phyloP scores from a whole-genome alignment of 2,113 vertebrate genomes.

The Chionis minor region DNA sequence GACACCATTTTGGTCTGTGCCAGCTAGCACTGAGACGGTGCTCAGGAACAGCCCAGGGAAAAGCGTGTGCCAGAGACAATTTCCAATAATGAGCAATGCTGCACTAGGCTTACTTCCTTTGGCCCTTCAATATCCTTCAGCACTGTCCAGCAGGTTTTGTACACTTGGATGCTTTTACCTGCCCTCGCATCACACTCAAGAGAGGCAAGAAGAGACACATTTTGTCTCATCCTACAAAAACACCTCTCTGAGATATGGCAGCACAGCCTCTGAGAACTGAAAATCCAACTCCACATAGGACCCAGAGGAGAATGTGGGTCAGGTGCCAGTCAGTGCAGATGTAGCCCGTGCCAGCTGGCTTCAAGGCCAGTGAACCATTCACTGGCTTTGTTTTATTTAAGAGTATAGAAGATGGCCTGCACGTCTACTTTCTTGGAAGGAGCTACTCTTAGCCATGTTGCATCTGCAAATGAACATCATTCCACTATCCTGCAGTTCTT shows the following conservation, averaged over 20 bases:
- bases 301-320: neutral
- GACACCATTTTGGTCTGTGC: neutral
- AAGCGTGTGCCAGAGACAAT: neutral
- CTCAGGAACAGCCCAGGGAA: neutral
- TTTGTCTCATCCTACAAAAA: neutral
- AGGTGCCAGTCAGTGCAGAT: neutral
- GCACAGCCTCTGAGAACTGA: neutral
- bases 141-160: neutral
- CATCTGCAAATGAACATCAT: neutral
- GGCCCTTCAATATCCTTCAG: neutral
- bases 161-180: neutral
- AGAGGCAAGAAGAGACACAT: neutral
- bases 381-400: neutral
- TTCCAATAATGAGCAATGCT: rapidly evolving
- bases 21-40: neutral
- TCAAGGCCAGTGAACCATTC: neutral
- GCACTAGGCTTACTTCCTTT: neutral
- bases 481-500: neutral
- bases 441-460: neutral
- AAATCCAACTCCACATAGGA: neutral
- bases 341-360: neutral
- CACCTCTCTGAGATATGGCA: neutral
- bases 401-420: neutral
- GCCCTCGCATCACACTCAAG: neutral
- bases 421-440: neutral